Base-by-base conservation (phyloP, 2,113 vertebrate genomes). In the Bubo blakistoni region DNA sequence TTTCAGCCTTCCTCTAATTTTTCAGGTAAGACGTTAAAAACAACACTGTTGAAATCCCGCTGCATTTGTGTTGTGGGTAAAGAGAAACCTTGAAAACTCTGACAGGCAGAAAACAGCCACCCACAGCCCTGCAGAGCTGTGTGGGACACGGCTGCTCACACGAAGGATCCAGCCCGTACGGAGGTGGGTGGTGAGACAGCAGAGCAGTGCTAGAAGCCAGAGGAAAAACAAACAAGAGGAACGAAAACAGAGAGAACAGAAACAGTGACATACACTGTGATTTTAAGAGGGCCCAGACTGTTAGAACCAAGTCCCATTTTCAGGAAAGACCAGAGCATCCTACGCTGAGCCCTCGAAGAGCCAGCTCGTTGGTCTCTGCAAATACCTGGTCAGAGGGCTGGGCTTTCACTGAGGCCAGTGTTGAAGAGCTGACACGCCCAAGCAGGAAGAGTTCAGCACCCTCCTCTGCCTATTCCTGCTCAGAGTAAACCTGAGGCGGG, bases 21-120 rank as follows among this genome's bases (percentile, higher is more conserved):
- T 96, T 81, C 97, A 98, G 97, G 97, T 98, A 96, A 95, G 96
- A 83, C 30, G 38, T 49, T 74, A 30, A 87, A 36, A 51, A 38
- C 57, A 78, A 11, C 2, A 2, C 11, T 15, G 61, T 22, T 89
- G 83, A 94, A 73, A 82, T 72, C 46, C 81, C 54, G 4, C 55
- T 54, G 46, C 13, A 2, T 80, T 91, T n/a, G 30, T 58, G 78
- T 16, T 44, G 72, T 69, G 91, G 81, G 54, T 55, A 29, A 38
- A 58, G n/a, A 44, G 69, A 88, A 54, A 63, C 40, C 34, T 86
- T 12, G 1, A 49, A 30, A 86, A 14, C 36, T 55, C 11, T 46
- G 88, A 24, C 7, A 32, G 27, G 30, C 49, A 47, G 26, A 42
- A 17, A 78, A 36, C 86, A 92, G 72, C 83, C 57, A 18, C 96